Evolutionary conservation across 2,113 vertebrate species (phyloP), one percentile per base, ranked within the genome.

Genomic region (Lampris megalopsis): DNA sequence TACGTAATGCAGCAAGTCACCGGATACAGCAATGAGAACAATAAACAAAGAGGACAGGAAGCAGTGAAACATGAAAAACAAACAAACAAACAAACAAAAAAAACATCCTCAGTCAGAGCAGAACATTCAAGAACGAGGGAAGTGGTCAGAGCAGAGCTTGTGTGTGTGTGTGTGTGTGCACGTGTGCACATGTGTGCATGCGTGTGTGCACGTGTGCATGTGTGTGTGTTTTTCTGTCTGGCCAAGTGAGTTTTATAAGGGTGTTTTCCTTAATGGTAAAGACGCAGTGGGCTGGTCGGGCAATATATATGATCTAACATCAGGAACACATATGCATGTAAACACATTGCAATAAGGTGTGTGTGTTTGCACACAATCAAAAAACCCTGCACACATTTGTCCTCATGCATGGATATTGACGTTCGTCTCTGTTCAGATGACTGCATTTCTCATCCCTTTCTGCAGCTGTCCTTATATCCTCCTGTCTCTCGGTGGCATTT

Each of bases 361-460:
- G 45, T 35, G 35, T n/a, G 7, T 10, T 36, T 7, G n/a, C 60
- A 40, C 56, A 35, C 63, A 59, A 37, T 62, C 6, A 3, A 9
- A 35, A 7, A 37, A 5, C 10, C 60, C 42, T 9, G n/a, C 61
- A 48, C 5, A 45, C 62, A 38, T 13, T 38, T 24, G 48, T 11
- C 67, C 73, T 50, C 54, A 43, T 43, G 2, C 58, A 77, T 13
- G 40, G 61, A 67, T 61, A 10, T 62, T 72, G 40, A 9, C 62
- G 5, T n/a, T 80, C 80, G 76, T 77, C 83, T 77, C 71, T 50
- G 67, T 84, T 75, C 84, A 60, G 50, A 68, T 79, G 80, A 82
- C 84, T 86, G 70, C 75, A 86, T 91, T 85, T 85, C 82, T 89
- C 76, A 87, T 91, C 81, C 58, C 80, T 90, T 87, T 86, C 79